These are phyloP conservation scores for Plectropomus leopardus DNA, from an alignment of 2,113 vertebrate species.

Conservation along the genomic window DNA sequence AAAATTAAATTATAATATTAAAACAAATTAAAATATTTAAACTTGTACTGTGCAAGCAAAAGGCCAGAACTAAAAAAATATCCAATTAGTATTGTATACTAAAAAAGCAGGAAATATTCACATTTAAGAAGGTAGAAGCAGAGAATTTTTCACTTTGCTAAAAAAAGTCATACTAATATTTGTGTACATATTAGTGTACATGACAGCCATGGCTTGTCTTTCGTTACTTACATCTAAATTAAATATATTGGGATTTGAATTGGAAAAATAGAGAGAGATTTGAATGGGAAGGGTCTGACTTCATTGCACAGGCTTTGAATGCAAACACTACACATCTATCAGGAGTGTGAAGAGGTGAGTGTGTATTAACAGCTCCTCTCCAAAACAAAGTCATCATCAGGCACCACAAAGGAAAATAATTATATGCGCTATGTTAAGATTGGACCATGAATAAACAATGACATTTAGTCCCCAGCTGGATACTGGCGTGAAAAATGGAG, in stretches of 20 bases:
- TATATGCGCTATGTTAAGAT: conserved; percentile 34
- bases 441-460: conserved; percentile 70
- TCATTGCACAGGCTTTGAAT: too few relatives aligned
- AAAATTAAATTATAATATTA: background rate
- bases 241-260: background rate
- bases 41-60: background rate
- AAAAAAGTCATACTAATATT: too few relatives aligned
- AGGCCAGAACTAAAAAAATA: background rate
- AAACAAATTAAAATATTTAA: background rate
- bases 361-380: conserved; percentile 7
- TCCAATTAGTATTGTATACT: background rate
- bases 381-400: conserved; percentile 39
- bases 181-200: too few relatives aligned
- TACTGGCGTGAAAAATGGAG: conserved; percentile 50
- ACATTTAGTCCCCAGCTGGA: conserved; percentile 65
- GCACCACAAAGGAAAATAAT: conserved; percentile 34
- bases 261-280: background rate
- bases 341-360: background rate
- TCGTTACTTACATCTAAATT: background rate
- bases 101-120: background rate
- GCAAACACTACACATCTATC: fast-evolving
- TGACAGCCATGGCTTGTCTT: background rate
- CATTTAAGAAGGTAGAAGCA: background rate
- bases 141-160: background rate
- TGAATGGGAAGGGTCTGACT: too few relatives aligned